Evolutionary conservation across 2,888 invertebrate genomes (phyloP), one percentile per base, ranked within the genome.

Genomic region (Thecocarcelia acutangulata): DNA sequence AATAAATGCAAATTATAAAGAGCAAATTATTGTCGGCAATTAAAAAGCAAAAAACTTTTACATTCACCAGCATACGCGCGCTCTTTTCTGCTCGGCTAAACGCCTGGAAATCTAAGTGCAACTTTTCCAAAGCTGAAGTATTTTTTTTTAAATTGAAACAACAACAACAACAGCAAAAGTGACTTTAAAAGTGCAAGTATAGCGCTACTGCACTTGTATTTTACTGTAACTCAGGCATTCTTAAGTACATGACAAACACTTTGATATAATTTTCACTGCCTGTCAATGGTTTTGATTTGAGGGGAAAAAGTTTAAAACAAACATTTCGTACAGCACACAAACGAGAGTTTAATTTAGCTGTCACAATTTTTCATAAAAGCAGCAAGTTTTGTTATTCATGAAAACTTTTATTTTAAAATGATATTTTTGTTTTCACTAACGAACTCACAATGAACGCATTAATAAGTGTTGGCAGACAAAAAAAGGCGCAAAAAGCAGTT

Each of bases 311-410:
- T 33, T 33, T 15, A 12, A 42, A 19, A 52, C 6, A 52, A 40
- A 54, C 58, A 61, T 50, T 59, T 61, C 8, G 28, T 9, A 24
- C 1, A 61, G 61, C 52, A 44, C 13, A 17, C 52, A 63, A 63
- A 61, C 44, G 61, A 52, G 44, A 61, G 61, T 72, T 50, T 59
- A 50, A 70, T 59, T 52, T 61, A 61, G 42, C 59, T 61, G 50
- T 72, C 28, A n/a, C 61, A 19, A 8, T 24, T 48, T 70, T 13
- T 46, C 5, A 59, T 12, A 70, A 58, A 33, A 58, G 9, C 11
- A 54, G 8, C n/a, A 21, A 13, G 3, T 44, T 68, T 44, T 44
- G 0, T 4, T 3, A 46, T 44, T 56, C 17, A 44, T 44, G 6
- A 0, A 56, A 69, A 68, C 24, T 68, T 54, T 68, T 3, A 54